A percentile compares a stretch with the other conserved stretches of the same genome.
Evolutionary conservation across 2,797 vertebrate species (phyloP).

Genomic region (Sus cebifrons): DNA sequence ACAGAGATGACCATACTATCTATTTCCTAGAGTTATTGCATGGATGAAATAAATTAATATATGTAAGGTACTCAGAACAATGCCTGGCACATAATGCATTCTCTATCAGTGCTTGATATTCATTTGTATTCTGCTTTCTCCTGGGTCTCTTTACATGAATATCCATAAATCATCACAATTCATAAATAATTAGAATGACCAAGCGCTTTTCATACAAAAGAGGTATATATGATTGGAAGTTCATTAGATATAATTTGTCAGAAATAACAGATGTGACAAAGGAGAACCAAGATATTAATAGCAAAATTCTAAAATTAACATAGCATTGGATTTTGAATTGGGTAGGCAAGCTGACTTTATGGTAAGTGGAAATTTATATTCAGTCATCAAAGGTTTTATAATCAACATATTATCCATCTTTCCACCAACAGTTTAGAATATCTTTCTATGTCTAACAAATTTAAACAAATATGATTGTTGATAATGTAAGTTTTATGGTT

Average conservation of each 20-base stretch:
- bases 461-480: neutral
- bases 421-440: neutral
- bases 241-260: neutral
- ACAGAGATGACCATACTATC: fast-evolving
- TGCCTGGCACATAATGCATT: neutral
- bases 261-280: neutral
- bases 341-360: neutral
- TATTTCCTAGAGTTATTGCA: neutral
- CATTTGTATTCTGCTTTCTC: neutral
- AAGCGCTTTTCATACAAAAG: neutral
- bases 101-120: neutral
- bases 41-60: neutral
- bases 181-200: neutral
- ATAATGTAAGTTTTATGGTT: neutral
- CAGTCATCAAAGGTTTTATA: neutral
- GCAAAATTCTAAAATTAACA: neutral
- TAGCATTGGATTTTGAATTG: neutral
- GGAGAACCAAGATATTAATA: too few species aligned
- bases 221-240: neutral
- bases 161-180: neutral
- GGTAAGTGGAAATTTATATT: neutral
- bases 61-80: neutral
- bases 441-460: neutral
- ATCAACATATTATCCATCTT: fast-evolving
- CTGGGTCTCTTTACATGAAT: neutral